Evolutionary conservation across 2,888 invertebrate species (phyloP), one percentile per base, ranked within the genome.

Genomic region (Dryobota labecula): DNA sequence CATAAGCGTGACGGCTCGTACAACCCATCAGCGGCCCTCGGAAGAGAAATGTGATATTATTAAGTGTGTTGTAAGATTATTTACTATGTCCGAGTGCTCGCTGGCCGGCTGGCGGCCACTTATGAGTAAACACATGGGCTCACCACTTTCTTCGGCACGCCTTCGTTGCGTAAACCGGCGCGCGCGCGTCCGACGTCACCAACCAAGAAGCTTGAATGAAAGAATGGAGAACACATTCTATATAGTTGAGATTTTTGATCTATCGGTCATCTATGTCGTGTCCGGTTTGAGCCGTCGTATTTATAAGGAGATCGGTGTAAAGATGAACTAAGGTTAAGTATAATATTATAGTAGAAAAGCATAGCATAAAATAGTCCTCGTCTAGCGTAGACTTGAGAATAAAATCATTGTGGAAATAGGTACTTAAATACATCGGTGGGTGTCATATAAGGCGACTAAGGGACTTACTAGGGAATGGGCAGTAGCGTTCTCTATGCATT

Each of bases 91-190:
- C 49, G 66, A 53, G 74, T 47, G 57, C 20, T 33, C 33, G 63
- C 30, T 13, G 38, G 62, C n/a, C 58, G 56, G 51, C 53, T 13
- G 9, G 60, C 20, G 61, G 20, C 81, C 64, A 69, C 69, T 73
- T 74, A 76, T 65, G 74, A 70, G 71, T 73, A 82, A 83, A 83
- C 78, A 80, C 74, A 78, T 81, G 68, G 66, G 51, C 73, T 67
- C 62, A 51, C 71, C 73, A 80, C 87, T 87, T 87, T 87, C 87
- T 87, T 87, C 73, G 85, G 63, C 87, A 75, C 87, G 87, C 87
- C 87, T 74, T 80, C 77, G 70, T 84, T 84, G 63, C 80, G 78
- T 72, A 83, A 85, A 58, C 4, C 7, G 18, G 30, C 65, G 53
- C 53, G 51, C 15, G 33, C 62, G 57, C 61, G 13, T 1, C 47